Evolutionary conservation across 1,140 invertebrate species (phyloP), one percentile per base, ranked within the genome.

Genomic region (Drosophila orena): DNA sequence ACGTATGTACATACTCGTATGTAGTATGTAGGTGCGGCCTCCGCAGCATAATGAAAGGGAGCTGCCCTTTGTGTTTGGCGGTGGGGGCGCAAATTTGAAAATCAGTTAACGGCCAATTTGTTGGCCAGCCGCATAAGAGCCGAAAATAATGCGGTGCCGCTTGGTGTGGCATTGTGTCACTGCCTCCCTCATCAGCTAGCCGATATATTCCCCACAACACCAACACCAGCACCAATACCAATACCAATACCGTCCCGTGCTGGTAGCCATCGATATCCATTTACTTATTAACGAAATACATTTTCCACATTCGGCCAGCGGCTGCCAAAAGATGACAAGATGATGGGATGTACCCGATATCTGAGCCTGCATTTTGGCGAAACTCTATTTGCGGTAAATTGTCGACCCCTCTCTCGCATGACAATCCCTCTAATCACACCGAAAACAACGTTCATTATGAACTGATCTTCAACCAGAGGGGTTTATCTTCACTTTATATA

Each of bases 91-190:
- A 81, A 86, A 88, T 88, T 79, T 73, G 75, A 86, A 86, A 88
- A 88, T 89, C 83, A 88, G 83, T 88, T 88, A 88, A 77, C 76
- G 83, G 79, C 69, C 83, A 88, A 88, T 88, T 88, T 79, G 70
- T 42, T 83, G 83, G 79, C 66, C 34, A 1, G 75, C 83, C 83
- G 66, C 81, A 86, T 81, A 80, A 86, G 78, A 74, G 79, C 46
- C 58, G 40, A 75, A 86, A 72, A 81, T 86, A 88, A 88, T 81
- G 81, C 60, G 81, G 79, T 88, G 83, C 73, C 69, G 50, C 66
- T 47, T 79, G 83, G 83, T 86, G 83, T 86, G 83, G 75, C 83
- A 86, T 89, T 86, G 84, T 86, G 20, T 17, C 27, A 20, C 79
- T 88, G 20, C n/a, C 27, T 14, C 3, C 7, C 37, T 35, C 30